Percentiles rank a stretch among this genome's conserved stretches.
Conservation (phyloP, 1,140 invertebrate species). For the Trachymyrmex septentrionalis region DNA sequence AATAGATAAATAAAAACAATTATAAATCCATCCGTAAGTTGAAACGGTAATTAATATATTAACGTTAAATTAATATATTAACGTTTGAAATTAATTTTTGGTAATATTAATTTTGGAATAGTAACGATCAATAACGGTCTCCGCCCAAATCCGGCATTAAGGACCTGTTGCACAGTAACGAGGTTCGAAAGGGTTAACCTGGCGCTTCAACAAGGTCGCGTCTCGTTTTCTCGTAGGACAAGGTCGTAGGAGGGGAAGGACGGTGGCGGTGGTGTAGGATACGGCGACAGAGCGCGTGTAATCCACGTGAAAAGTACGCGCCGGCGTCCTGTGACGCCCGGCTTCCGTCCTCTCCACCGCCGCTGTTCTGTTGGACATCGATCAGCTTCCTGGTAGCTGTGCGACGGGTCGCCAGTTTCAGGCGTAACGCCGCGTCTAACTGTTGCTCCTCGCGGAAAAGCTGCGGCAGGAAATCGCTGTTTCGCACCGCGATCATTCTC, state of each 20-base stretch:
- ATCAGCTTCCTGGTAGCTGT: constrained; percentile 73
- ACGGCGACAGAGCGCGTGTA: constrained; percentile 56
- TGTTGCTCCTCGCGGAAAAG: constrained; percentile 57
- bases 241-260: constrained; percentile 48
- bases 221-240: constrained; percentile 44
- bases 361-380: constrained; percentile 76
- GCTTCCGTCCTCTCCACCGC: constrained; percentile 64
- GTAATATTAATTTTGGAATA: background rate
- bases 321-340: constrained; percentile 76
- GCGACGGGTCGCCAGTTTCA: constrained; percentile 73
- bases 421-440: constrained; percentile 73
- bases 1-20: no score
- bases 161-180: constrained; percentile 41
- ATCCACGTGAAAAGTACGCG: constrained; percentile 76
- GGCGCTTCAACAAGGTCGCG: constrained; percentile 48
- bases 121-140: background rate
- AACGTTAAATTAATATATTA: no score
- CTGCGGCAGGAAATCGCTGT: background rate
- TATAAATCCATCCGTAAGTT: no score
- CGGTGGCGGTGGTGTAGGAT: constrained; percentile 17
- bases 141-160: background rate
- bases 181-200: constrained; percentile 18
- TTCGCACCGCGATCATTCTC: background rate
- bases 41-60: no score
- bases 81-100: background rate